Evolutionary conservation across 2,113 vertebrate genomes (phyloP).

Genomic region (Chelonoidis abingdonii): DNA sequence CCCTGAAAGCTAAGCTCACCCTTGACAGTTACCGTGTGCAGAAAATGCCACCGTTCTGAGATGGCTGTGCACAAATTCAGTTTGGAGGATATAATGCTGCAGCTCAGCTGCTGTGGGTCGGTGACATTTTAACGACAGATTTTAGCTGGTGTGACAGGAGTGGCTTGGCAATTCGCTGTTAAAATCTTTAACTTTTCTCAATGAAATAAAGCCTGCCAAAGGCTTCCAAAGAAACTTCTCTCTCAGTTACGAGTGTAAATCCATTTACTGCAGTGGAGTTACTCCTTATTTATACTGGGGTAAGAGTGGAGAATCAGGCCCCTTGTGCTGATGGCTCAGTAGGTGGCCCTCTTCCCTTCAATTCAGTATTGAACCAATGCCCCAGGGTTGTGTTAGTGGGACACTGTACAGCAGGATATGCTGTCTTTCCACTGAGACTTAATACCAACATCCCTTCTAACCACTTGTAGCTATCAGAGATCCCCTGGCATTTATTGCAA

Average conservation of each 20-base stretch:
- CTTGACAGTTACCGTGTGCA: background rate
- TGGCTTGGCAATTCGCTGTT: rapidly evolving
- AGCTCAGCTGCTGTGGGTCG: background rate
- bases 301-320: background rate
- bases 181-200: rapidly evolving
- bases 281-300: background rate
- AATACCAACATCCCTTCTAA: background rate
- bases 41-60: background rate
- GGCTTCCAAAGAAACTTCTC: background rate
- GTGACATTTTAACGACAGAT: background rate
- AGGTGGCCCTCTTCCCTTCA: background rate
- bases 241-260: rapidly evolving
- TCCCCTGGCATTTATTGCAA: background rate
- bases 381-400: background rate
- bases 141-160: background rate
- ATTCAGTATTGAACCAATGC: background rate
- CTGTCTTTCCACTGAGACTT: background rate
- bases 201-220: background rate
- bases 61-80: rapidly evolving
- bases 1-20: rapidly evolving
- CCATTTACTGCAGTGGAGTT: rapidly evolving
- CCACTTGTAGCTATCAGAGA: background rate
- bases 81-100: background rate
- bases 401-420: background rate
- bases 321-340: rapidly evolving